Conservation (phyloP, 2,888 invertebrate species). For the Euclidia mi region DNA sequence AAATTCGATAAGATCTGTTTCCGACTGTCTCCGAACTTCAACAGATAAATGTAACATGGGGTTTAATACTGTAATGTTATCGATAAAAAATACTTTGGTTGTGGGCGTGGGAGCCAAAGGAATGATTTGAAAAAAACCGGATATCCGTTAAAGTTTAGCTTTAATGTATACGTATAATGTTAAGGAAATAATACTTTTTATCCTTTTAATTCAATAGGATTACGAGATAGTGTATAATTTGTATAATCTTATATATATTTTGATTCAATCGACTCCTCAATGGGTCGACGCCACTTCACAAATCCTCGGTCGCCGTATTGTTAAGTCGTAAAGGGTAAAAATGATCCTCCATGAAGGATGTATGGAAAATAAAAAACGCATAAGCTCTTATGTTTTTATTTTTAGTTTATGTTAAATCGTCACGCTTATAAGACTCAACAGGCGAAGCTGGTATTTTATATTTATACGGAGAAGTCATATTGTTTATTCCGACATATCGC, state of each 20-base stretch:
- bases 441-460: not conserved
- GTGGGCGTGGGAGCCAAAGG: conserved; percentile 78
- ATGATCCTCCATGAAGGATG: conserved; percentile 7
- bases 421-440: conserved; percentile 1
- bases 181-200: conserved; percentile 57
- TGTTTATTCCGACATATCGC: no score
- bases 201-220: conserved; percentile 53
- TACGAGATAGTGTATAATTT: conserved; percentile 53
- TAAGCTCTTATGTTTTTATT: conserved; percentile 3
- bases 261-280: conserved; percentile 15
- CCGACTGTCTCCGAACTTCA: conserved; percentile 59
- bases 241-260: conserved; percentile 33
- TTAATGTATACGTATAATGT: conserved; percentile 67
- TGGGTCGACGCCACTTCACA: conserved; percentile 16
- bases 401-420: conserved; percentile 5
- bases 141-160: conserved; percentile 80
- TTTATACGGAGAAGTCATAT: no score
- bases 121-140: conserved; percentile 73
- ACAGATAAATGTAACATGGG: conserved; percentile 64
- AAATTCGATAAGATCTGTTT: conserved; percentile 71
- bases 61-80: conserved; percentile 70
- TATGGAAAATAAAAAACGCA: not conserved
- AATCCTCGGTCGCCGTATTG: conserved; percentile 25
- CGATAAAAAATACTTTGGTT: conserved; percentile 60
- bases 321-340: conserved; percentile 30